Evolutionary conservation across 1,140 invertebrate species (phyloP), one percentile per base, ranked within the genome.

Genomic region (Dreissena rostriformis): DNA sequence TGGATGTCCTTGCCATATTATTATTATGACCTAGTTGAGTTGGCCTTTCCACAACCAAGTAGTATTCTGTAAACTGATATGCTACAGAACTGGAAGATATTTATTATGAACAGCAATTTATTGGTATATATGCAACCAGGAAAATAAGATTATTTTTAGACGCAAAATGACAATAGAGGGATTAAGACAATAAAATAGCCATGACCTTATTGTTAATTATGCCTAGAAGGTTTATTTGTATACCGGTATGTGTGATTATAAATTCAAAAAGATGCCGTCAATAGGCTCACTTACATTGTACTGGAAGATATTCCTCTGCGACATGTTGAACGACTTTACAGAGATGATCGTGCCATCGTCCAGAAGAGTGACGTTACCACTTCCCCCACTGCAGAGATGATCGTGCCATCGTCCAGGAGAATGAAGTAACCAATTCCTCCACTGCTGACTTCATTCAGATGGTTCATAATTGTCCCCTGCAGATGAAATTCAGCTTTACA

Each of bases 341-440:
- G 77, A 65, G 19, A 53, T 68, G 19, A 87, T 78, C 10, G 70
- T 22, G 52, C 86, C 86, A 75, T 79, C 53, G 55, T 65, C 22
- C 11, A n/a, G 55, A 28, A 87, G 73, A 29, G 55, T n/a, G n/a
- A n/a, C n/a, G n/a, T n/a, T n/a, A n/a, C n/a, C n/a, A n/a, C n/a
- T n/a, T n/a, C n/a, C n/a, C n/a, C n/a, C n/a, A n/a, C n/a, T n/a
- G n/a, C n/a, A n/a, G n/a, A n/a, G n/a, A n/a, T n/a, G n/a, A n/a
- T n/a, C n/a, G n/a, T n/a, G n/a, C n/a, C n/a, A n/a, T n/a, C n/a
- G n/a, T n/a, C n/a, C n/a, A n/a, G n/a, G n/a, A n/a, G n/a, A n/a
- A n/a, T 68, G 70, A 82, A 82, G 52, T 87, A 84, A 1, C 86
- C 86, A 26, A 77, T 73, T 14, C 80, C 72, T 52, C 57, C 66